Percentiles rank a stretch among this genome's conserved stretches.
Conservation (phyloP, 1,140 invertebrate genomes). For the Zaprionus kolodkinae region DNA sequence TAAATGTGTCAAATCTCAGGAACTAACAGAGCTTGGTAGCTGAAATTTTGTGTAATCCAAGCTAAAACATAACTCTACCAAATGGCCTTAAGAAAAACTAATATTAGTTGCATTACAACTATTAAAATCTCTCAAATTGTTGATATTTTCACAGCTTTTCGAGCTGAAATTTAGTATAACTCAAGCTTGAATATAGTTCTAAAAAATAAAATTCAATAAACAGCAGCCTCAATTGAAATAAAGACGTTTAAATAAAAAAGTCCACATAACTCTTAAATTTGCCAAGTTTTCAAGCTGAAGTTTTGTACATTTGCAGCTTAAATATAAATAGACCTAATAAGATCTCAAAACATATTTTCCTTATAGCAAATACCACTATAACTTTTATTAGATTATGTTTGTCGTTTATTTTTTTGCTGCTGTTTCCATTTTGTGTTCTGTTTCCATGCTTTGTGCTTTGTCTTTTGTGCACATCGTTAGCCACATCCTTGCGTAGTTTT, state of each 20-base stretch:
- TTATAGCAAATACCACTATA: background rate
- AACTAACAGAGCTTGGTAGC: background rate
- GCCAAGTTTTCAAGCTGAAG: background rate
- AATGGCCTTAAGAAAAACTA: background rate
- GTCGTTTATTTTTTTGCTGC: background rate
- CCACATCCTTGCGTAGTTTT: constrained; percentile 79
- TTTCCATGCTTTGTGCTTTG: constrained; percentile 42
- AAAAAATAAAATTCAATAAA: too few species aligned
- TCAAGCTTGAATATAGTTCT: too few species aligned
- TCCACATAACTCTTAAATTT: too few species aligned
- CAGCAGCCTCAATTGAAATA: too few species aligned
- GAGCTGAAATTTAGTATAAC: too few species aligned
- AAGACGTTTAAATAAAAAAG: too few species aligned
- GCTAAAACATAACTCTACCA: background rate
- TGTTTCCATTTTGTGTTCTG: constrained; percentile 38
- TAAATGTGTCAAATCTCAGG: background rate
- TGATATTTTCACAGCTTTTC: too few species aligned
- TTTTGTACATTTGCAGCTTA: background rate
- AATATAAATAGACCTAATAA: constrained; percentile 7
- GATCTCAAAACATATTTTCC: background rate
- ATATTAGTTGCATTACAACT: too few species aligned
- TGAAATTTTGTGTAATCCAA: background rate
- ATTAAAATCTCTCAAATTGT: too few species aligned
- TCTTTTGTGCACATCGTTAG: constrained; percentile 65
- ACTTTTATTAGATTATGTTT: constrained; percentile 26